A percentile compares a stretch with the other conserved stretches of the same genome.
Conservation (phyloP, 2,888 invertebrate species). For the Julus scandinavius region DNA sequence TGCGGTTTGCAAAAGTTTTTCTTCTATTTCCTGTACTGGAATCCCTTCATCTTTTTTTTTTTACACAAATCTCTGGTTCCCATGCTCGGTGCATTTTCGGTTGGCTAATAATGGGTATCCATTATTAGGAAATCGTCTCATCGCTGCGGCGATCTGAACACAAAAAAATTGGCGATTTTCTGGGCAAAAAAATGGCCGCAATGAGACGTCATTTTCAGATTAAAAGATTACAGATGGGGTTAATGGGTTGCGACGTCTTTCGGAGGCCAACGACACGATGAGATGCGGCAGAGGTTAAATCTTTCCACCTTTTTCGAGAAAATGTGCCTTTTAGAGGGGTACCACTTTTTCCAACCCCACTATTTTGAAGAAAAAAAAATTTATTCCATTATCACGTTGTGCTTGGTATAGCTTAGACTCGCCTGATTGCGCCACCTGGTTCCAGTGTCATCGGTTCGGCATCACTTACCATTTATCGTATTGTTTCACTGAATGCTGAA, state of each 20-base stretch:
- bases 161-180: background rate
- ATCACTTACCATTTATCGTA: slow-evolving; percentile 3
- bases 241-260: slow-evolving; percentile 26
- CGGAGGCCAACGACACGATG: slow-evolving; percentile 18
- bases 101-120: slow-evolving; percentile 39
- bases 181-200: background rate
- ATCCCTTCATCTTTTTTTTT: background rate
- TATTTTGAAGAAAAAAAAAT: too few relatives aligned
- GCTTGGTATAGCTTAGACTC: slow-evolving; percentile 7
- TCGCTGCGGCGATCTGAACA: background rate
- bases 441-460: slow-evolving; percentile 12
- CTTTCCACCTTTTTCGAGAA: background rate
- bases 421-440: slow-evolving; percentile 35
- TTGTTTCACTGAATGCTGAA: slow-evolving; percentile 7
- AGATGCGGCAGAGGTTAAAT: slow-evolving; percentile 17
- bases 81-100: slow-evolving; percentile 18
- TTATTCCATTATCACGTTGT: slow-evolving; percentile 19
- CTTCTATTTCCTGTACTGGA: background rate
- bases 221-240: slow-evolving; percentile 34
- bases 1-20: background rate
- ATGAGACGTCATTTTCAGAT: slow-evolving; percentile 39
- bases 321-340: slow-evolving; percentile 1
- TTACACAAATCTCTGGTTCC: too few relatives aligned
- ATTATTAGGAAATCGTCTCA: slow-evolving; percentile 22
- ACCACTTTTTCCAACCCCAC: background rate